Percentiles rank a stretch among this genome's conserved stretches.
Conservation (phyloP, 2,888 invertebrate genomes). For the Pharmacophagus antenor region DNA sequence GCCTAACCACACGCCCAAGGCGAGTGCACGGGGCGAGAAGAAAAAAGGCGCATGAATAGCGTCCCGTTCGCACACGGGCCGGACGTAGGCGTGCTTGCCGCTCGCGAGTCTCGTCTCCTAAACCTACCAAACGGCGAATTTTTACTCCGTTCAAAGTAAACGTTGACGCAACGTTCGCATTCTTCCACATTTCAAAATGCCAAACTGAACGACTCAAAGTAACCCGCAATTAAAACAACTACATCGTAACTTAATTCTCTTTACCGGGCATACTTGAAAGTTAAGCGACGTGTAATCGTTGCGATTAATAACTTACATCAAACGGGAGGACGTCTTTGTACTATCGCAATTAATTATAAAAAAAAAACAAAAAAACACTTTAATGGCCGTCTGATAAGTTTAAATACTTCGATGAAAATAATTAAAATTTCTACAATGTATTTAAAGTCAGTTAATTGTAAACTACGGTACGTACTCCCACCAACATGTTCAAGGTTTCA, state of each 20-base stretch:
- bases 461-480: constrained; percentile 14
- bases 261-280: constrained; percentile 2
- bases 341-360: background rate
- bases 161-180: background rate
- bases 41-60: constrained; percentile 14
- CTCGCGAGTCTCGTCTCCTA: constrained; percentile 8
- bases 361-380: background rate
- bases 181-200: constrained; percentile 2
- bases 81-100: constrained; percentile 11
- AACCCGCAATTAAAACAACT: background rate
- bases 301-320: constrained; percentile 23
- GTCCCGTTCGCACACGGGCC: constrained; percentile 13
- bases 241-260: background rate
- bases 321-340: constrained; percentile 14
- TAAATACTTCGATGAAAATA: constrained; percentile 19
- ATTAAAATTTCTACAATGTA: constrained; percentile 24
- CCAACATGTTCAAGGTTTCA: constrained; percentile 26
- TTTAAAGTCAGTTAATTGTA: constrained; percentile 22
- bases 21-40: constrained; percentile 11
- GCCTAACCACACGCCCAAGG: constrained; percentile 13
- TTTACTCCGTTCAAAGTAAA: constrained; percentile 3
- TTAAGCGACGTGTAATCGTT: background rate
- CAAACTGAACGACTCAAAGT: background rate
- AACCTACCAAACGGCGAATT: constrained; percentile 7
- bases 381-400: constrained; percentile 20